Percentiles rank a stretch among this genome's conserved stretches.
Conservation (phyloP, 2,888 invertebrate species). For the Athetis lepigone region DNA sequence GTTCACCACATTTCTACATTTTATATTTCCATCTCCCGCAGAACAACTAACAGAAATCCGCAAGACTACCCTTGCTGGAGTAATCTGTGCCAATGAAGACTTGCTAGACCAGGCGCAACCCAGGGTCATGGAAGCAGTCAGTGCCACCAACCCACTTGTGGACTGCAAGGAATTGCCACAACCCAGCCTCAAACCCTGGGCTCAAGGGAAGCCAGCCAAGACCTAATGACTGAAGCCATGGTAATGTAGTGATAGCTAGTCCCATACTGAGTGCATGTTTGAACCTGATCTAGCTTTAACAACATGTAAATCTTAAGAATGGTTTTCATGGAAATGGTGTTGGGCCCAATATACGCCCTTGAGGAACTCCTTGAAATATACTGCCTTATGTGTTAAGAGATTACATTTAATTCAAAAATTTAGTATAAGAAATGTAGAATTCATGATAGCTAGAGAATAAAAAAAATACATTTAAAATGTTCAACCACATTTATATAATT, state of each 20-base stretch:
- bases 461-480: background rate
- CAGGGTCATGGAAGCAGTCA: constrained; percentile 92
- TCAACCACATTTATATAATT: background rate
- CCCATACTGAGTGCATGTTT: constrained; percentile 10
- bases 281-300: background rate
- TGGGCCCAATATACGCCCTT: constrained; percentile 30
- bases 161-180: constrained; percentile 92
- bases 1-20: no score
- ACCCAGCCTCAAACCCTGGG: constrained; percentile 91
- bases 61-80: constrained; percentile 93
- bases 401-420: no score
- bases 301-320: background rate
- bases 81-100: constrained; percentile 95
- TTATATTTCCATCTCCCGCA: constrained; percentile 63
- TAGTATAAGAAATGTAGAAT: no score
- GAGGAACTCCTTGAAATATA: background rate
- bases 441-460: no score
- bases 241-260: constrained; percentile 39
- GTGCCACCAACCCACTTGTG: constrained; percentile 90
- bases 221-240: constrained; percentile 1
- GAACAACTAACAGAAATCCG: constrained; percentile 95
- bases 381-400: no score
- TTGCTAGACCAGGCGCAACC: constrained; percentile 91
- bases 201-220: constrained; percentile 3
- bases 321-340: background rate